phyloP scores from a whole-genome alignment of 2,888 invertebrate genomes.

The Melieria crassipennis region DNA sequence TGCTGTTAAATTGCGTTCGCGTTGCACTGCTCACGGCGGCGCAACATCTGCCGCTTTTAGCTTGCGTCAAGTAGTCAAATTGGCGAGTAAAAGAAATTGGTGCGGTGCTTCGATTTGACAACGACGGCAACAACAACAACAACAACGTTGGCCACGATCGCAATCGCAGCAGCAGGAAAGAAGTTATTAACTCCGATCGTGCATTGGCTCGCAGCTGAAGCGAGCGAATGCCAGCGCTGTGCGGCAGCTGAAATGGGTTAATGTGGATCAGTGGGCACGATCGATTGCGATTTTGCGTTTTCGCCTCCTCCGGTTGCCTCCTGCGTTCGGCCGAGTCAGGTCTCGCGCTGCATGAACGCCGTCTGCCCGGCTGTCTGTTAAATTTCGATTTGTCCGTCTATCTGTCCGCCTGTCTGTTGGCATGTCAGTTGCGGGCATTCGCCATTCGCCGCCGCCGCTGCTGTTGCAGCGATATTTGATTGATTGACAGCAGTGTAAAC shows the following conservation, averaged over 20 bases:
- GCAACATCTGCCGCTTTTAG: constrained; percentile 24
- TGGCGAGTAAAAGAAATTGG: constrained; percentile 27
- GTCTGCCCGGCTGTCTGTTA: constrained; percentile 1
- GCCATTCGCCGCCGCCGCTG: constrained; percentile 19
- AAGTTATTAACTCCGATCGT: constrained; percentile 23
- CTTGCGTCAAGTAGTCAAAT: constrained; percentile 29
- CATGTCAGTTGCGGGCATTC: constrained; percentile 26
- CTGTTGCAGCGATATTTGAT: constrained; percentile 26
- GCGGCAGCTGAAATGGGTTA: neutral
- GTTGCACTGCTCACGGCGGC: constrained; percentile 9
- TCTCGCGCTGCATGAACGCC: constrained; percentile 16
- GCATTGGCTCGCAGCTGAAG: constrained; percentile 1
- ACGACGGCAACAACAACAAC: constrained; percentile 9
- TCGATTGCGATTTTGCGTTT: constrained; percentile 23
- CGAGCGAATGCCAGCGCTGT: constrained; percentile 5
- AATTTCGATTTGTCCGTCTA: constrained; percentile 24
- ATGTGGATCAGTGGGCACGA: constrained; percentile 21
- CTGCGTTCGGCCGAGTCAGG: constrained; percentile 3
- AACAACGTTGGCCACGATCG: constrained; percentile 1
- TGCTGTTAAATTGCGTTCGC: constrained; percentile 39
- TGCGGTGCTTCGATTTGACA: constrained; percentile 21
- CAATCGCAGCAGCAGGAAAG: constrained; percentile 13
- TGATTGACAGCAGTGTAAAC: constrained; percentile 30
- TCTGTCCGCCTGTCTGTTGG: constrained; percentile 22
- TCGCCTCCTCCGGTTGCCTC: constrained; percentile 7